Conservation (phyloP, 2,797 vertebrate genomes). For the Anguilla marmorata region DNA sequence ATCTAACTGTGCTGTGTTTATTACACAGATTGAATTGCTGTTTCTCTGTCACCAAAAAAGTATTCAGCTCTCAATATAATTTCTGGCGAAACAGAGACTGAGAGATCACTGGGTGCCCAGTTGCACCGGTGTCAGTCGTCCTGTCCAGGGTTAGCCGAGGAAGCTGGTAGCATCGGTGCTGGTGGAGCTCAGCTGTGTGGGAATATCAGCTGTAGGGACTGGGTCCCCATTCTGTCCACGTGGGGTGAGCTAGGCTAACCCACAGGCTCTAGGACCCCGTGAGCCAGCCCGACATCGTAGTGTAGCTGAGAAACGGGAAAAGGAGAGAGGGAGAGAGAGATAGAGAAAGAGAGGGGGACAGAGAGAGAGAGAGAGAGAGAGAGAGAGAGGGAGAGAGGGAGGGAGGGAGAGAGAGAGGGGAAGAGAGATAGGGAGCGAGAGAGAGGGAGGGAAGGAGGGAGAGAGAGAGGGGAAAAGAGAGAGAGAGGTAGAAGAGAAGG, state of each 20-base stretch:
- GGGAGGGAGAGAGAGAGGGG: conserved; percentile 28
- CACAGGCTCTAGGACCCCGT: conserved; percentile 21
- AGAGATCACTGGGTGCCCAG: neutral
- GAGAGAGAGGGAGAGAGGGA: conserved; percentile 26
- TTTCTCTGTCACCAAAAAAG: neutral
- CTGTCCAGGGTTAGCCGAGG: neutral
- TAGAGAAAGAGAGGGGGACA: conserved; percentile 24
- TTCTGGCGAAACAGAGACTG: neutral
- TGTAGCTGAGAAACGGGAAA: conserved; percentile 17
- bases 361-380: conserved; percentile 14
- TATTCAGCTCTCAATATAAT: neutral
- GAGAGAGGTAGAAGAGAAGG: conserved; percentile 36
- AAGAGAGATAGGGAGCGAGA: conserved; percentile 6
- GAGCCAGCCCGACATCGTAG: neutral
- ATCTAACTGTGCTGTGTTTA: neutral
- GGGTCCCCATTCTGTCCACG: too few species aligned
- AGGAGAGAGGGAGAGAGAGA: conserved; percentile 11
- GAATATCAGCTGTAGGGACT: neutral
- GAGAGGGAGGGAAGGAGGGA: conserved; percentile 26
- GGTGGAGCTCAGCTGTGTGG: neutral
- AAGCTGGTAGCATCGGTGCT: neutral
- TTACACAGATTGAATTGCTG: neutral
- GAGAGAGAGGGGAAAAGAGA: neutral
- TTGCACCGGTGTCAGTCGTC: too few species aligned
- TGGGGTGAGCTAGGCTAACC: neutral